These are phyloP conservation scores for Nilaparvata lugens DNA, from an alignment of 1,140 invertebrate species.

Conservation along the genomic window DNA sequence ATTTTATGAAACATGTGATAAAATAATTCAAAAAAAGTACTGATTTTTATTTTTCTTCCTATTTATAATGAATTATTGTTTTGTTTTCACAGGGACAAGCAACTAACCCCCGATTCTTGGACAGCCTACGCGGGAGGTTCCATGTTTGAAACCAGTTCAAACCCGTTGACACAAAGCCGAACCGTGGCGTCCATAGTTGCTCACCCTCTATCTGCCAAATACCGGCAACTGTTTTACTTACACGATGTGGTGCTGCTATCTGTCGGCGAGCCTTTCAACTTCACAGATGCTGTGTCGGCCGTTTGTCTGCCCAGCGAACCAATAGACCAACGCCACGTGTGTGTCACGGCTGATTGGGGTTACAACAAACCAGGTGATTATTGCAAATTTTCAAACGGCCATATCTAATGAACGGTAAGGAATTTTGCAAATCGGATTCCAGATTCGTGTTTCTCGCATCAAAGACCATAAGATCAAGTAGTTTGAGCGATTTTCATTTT, in stretches of 20 bases:
- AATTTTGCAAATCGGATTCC: too few species aligned
- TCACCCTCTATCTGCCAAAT: slow-evolving; percentile 51
- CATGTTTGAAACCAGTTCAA: slow-evolving; percentile 28
- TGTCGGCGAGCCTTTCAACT: slow-evolving; percentile 40
- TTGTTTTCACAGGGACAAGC: slow-evolving; percentile 31
- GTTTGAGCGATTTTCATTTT: too few species aligned
- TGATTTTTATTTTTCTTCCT: too few species aligned
- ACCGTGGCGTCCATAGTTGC: slow-evolving; percentile 40
- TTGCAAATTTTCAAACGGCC: too few species aligned
- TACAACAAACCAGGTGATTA: slow-evolving; percentile 34
- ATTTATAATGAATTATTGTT: neutral
- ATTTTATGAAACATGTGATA: too few species aligned
- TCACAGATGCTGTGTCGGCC: slow-evolving; percentile 44
- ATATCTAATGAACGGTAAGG: too few species aligned
- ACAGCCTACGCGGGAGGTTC: slow-evolving; percentile 39
- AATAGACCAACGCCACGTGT: slow-evolving; percentile 42
- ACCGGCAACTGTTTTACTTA: slow-evolving; percentile 46
- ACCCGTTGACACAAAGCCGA: slow-evolving; percentile 31
- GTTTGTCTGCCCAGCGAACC: slow-evolving; percentile 40
- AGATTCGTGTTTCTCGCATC: too few species aligned
- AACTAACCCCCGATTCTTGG: slow-evolving; percentile 30
- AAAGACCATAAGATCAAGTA: too few species aligned
- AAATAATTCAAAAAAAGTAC: too few species aligned
- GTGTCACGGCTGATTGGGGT: slow-evolving; percentile 50
- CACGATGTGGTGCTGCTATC: slow-evolving; percentile 48